phyloP scores from a whole-genome alignment of 2,888 invertebrate genomes.

The Drosophila peninsularis region DNA sequence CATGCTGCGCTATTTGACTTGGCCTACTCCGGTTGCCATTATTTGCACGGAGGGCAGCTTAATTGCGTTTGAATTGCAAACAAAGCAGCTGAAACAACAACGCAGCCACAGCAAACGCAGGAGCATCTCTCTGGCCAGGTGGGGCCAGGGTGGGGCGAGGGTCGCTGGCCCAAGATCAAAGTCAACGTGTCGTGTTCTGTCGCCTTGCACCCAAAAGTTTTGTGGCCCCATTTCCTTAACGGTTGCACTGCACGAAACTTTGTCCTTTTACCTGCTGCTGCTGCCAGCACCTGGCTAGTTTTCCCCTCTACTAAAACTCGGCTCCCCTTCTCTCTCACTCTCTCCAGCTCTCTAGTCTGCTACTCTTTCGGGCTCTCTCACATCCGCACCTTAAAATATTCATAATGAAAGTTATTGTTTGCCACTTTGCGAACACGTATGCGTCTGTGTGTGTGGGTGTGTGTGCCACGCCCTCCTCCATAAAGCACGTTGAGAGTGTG shows the following conservation, averaged over 20 bases:
- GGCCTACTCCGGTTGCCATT: constrained; percentile 33
- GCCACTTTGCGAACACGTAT: constrained; percentile 41
- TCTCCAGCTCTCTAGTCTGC: not conserved
- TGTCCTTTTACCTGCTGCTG: constrained; percentile 56
- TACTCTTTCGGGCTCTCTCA: constrained; percentile 30
- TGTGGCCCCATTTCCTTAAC: constrained; percentile 56
- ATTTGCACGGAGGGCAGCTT: constrained; percentile 51
- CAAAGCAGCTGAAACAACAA: constrained; percentile 40
- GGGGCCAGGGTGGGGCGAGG: constrained; percentile 4
- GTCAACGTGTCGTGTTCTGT: constrained; percentile 68
- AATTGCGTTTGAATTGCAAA: constrained; percentile 72
- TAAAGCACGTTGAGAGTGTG: constrained; percentile 28
- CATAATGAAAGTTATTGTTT: constrained; percentile 78
- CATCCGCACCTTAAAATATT: constrained; percentile 65
- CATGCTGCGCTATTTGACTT: constrained; percentile 54
- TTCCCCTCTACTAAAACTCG: not conserved
- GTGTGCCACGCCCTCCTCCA: constrained; percentile 33
- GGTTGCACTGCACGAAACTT: constrained; percentile 64
- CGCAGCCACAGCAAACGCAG: constrained; percentile 3
- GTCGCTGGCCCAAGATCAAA: constrained; percentile 66
- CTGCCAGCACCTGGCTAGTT: constrained; percentile 24
- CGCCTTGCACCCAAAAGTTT: constrained; percentile 64
- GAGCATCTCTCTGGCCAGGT: not conserved
- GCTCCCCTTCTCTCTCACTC: too few species aligned
- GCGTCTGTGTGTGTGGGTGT: not conserved